These are phyloP conservation scores for Thalpophila matura DNA, from an alignment of 2,888 invertebrate species.

Conservation along the genomic window DNA sequence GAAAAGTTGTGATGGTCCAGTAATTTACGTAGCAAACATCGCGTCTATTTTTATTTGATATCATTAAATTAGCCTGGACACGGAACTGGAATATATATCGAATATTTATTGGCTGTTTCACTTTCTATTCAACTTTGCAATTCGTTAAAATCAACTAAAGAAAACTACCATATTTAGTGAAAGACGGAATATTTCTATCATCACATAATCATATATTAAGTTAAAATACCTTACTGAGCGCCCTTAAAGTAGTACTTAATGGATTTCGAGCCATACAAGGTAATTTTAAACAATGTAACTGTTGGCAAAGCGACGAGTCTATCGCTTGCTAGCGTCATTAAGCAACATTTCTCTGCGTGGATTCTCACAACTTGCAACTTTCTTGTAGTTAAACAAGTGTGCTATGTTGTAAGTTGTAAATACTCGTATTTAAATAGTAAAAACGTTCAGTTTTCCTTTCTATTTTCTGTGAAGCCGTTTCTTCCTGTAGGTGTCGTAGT, in stretches of 20 bases:
- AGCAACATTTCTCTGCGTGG: slow-evolving; percentile 37
- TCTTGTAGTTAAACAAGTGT: slow-evolving; percentile 41
- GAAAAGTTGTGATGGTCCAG: slow-evolving; percentile 79
- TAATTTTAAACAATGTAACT: slow-evolving; percentile 55
- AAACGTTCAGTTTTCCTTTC: slow-evolving; percentile 12
- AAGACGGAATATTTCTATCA: background rate
- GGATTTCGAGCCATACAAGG: slow-evolving; percentile 20
- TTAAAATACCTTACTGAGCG: background rate
- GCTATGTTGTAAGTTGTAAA: slow-evolving; percentile 23
- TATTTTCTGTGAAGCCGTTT: slow-evolving; percentile 17
- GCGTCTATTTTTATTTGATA: slow-evolving; percentile 56
- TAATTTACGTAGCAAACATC: slow-evolving; percentile 82
- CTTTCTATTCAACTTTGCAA: slow-evolving; percentile 2
- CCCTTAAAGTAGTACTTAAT: slow-evolving; percentile 25
- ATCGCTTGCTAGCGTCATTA: slow-evolving; percentile 42
- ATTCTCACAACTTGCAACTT: slow-evolving; percentile 46
- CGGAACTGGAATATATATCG: slow-evolving; percentile 18
- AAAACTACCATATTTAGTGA: background rate
- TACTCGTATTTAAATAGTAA: slow-evolving; percentile 24
- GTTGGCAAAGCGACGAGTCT: slow-evolving; percentile 9
- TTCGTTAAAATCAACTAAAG: background rate
- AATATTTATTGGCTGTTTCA: slow-evolving; percentile 8
- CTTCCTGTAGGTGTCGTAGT: background rate
- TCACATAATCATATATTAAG: background rate
- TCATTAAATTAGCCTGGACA: slow-evolving; percentile 54